Evolutionary conservation across 2,113 vertebrate genomes (phyloP).

Genomic region (Dasyornis broadbenti): DNA sequence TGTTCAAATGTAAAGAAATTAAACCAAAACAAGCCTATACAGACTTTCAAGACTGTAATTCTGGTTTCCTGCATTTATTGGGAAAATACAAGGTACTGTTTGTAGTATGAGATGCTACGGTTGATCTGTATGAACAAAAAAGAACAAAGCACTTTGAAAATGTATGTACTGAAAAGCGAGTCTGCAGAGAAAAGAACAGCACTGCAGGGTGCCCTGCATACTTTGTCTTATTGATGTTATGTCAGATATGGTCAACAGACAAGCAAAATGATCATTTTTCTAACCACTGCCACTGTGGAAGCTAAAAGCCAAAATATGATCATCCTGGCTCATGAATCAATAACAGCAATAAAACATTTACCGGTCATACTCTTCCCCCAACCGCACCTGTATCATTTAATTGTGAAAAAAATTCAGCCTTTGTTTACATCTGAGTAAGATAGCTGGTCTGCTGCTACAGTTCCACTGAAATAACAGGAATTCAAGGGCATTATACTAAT

Average conservation of each 20-base stretch:
- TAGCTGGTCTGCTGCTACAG: not conserved
- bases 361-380: not conserved
- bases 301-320: not conserved
- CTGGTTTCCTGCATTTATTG: not conserved
- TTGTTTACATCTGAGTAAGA: not conserved
- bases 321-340: slow-evolving; percentile 10
- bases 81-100: not conserved
- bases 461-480: not conserved
- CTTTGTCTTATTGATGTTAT: not conserved
- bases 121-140: not conserved
- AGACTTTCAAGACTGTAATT: not conserved
- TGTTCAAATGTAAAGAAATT: not conserved
- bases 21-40: not conserved
- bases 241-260: slow-evolving; percentile 30
- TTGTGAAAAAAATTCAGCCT: not conserved
- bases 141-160: not conserved
- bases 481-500: not conserved
- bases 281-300: not conserved
- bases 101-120: not conserved
- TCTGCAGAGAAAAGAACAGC: not conserved
- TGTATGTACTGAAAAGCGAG: not conserved
- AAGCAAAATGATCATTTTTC: slow-evolving; percentile 37
- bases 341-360: not conserved
- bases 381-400: not conserved
- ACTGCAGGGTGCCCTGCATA: not conserved